Conservation (phyloP, 2,888 invertebrate species). For the Andrena haemorrhoa region DNA sequence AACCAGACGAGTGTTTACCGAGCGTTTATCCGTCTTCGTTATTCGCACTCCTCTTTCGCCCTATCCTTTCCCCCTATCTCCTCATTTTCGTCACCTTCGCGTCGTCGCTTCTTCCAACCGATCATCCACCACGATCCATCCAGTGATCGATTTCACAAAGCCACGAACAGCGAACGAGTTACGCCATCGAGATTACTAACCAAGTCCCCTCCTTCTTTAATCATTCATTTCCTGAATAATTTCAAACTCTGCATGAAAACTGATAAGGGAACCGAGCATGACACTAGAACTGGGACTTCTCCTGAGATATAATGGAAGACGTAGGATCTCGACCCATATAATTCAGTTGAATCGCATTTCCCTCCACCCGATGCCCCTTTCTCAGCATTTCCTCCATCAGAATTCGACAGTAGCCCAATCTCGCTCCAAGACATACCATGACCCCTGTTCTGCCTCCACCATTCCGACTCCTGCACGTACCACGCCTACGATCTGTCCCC, state of each 20-base stretch:
- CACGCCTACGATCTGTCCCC: constrained; percentile 3
- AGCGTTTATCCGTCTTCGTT: constrained; percentile 55
- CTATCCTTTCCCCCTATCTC: constrained; percentile 29
- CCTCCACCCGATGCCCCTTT: not conserved
- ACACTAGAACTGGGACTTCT: no score
- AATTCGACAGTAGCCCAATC: constrained; percentile 24
- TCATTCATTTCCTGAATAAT: not conserved
- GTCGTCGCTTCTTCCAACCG: not conserved
- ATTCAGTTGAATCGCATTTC: not conserved
- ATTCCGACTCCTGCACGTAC: not conserved
- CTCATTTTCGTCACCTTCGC: constrained; percentile 33
- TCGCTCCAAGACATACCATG: constrained; percentile 18
- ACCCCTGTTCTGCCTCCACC: not conserved
- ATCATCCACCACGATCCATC: not conserved
- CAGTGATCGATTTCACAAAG: constrained; percentile 1
- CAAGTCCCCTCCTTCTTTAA: no score
- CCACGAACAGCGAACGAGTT: not conserved
- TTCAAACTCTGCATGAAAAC: not conserved
- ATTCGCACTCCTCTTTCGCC: constrained; percentile 20
- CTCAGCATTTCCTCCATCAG: not conserved
- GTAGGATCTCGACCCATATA: no score
- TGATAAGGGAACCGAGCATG: no score
- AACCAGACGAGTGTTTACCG: constrained; percentile 61
- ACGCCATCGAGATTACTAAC: not conserved
- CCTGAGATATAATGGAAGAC: no score